Conservation (phyloP, 2,113 vertebrate genomes). For the Mastomys natalensis region DNA sequence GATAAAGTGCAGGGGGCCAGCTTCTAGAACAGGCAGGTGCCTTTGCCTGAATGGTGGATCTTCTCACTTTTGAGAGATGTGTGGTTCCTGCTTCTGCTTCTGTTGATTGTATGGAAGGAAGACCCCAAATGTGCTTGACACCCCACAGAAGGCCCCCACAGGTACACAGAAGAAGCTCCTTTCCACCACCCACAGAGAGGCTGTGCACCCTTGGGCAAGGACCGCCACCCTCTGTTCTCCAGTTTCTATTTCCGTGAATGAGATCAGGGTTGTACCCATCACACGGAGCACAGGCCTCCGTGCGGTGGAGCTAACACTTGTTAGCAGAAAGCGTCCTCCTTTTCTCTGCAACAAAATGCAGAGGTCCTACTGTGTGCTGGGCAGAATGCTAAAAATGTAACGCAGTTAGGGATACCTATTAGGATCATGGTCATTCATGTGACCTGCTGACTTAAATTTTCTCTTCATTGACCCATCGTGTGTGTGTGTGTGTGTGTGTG, state of each 20-base stretch:
- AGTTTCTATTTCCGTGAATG: not conserved
- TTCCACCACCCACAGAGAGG: accelerated
- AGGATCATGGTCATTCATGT: not conserved
- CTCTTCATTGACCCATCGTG: not conserved
- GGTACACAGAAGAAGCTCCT: not conserved
- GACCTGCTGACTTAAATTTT: not conserved
- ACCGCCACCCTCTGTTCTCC: not conserved
- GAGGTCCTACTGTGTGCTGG: constrained; percentile 16
- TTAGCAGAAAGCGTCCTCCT: not conserved
- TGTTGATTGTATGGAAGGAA: not conserved
- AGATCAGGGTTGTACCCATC: not conserved
- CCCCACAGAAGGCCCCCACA: not conserved
- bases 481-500: not conserved
- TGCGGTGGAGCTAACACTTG: accelerated
- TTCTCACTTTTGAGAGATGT: not conserved
- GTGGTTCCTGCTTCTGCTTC: not conserved
- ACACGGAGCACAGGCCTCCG: not conserved
- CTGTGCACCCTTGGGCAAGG: constrained; percentile 24
- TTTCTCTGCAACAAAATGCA: not conserved
- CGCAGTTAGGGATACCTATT: not conserved
- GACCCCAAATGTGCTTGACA: not conserved
- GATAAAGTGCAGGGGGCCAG: not conserved
- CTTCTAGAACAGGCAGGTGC: not conserved
- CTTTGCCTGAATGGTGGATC: not conserved
- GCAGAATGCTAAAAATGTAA: not conserved